Percentiles rank a stretch among this genome's conserved stretches.
Evolutionary conservation across 2,113 vertebrate genomes (phyloP).

Genomic region (Orcinus orca): DNA sequence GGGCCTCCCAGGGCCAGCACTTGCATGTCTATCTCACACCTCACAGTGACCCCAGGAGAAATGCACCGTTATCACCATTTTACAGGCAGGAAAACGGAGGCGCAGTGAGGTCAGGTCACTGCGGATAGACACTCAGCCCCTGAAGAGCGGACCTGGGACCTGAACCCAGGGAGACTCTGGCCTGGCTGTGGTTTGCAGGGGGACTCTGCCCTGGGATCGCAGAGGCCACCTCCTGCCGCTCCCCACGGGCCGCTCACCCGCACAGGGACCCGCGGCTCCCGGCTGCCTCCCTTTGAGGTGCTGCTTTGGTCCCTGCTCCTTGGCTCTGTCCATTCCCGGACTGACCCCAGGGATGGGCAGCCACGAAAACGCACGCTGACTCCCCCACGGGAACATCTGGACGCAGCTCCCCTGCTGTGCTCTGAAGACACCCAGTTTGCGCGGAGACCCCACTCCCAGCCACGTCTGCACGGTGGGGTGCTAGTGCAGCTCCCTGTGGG

Average conservation of each 20-base stretch:
- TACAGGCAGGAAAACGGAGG: background rate
- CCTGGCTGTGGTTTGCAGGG: background rate
- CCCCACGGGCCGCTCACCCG: rapidly evolving
- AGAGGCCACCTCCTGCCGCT: background rate
- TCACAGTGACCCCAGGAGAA: background rate
- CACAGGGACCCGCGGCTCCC: background rate
- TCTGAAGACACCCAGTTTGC: background rate
- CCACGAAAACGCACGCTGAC: background rate
- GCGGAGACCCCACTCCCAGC: background rate
- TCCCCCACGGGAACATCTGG: rapidly evolving
- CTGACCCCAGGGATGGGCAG: background rate
- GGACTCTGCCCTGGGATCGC: background rate
- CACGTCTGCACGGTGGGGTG: rapidly evolving
- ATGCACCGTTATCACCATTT: background rate
- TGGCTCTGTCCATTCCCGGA: background rate
- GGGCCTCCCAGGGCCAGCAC: background rate
- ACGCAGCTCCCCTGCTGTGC: too few relatives aligned
- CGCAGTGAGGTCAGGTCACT: background rate
- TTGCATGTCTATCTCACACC: background rate
- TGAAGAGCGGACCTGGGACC: background rate
- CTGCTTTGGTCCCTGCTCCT: background rate
- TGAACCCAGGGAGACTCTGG: background rate
- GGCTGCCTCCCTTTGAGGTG: background rate
- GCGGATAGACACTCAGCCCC: background rate
- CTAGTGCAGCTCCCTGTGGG: background rate